A percentile compares a stretch with the other conserved stretches of the same genome.
These are phyloP conservation scores for Caenorhabditis doughertyi DNA, from an alignment of 2,888 invertebrate species.

Conservation along the genomic window DNA sequence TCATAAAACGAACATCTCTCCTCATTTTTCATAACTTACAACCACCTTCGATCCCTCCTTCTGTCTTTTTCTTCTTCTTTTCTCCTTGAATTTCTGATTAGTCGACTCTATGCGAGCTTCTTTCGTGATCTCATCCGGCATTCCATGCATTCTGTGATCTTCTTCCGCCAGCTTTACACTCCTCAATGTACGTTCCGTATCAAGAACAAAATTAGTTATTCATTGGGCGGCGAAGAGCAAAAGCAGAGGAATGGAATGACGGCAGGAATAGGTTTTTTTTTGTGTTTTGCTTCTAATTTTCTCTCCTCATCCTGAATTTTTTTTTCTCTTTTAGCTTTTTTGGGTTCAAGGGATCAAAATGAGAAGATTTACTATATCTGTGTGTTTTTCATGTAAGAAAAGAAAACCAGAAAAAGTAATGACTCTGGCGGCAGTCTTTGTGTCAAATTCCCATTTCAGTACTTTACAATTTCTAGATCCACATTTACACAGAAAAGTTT, in stretches of 20 bases:
- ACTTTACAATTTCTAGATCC: conserved; percentile 3
- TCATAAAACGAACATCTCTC: neutral
- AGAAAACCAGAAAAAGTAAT: conserved; percentile 1
- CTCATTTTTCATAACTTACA: neutral
- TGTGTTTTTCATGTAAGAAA: neutral
- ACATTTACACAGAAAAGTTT: neutral
- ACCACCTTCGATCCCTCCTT: neutral
- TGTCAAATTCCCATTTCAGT: conserved; percentile 24
- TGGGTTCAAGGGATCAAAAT: neutral
- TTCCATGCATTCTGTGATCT: conserved; percentile 62
- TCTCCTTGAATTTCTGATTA: conserved; percentile 44
- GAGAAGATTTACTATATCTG: conserved; percentile 11
- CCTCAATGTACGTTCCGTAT: conserved; percentile 55
- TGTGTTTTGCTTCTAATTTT: neutral
- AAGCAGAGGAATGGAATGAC: conserved; percentile 40
- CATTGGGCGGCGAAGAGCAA: conserved; percentile 53
- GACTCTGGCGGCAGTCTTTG: conserved; percentile 13
- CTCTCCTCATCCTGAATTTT: neutral
- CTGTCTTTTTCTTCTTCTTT: neutral
- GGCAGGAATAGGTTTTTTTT: conserved; percentile 24
- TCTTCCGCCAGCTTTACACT: conserved; percentile 46
- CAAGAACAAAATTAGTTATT: conserved; percentile 59
- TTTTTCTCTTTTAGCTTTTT: neutral
- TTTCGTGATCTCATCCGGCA: conserved; percentile 54
- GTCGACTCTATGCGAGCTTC: neutral